Base-by-base conservation (phyloP, 2,797 vertebrate species). In the Micropoecilia bifurca region DNA sequence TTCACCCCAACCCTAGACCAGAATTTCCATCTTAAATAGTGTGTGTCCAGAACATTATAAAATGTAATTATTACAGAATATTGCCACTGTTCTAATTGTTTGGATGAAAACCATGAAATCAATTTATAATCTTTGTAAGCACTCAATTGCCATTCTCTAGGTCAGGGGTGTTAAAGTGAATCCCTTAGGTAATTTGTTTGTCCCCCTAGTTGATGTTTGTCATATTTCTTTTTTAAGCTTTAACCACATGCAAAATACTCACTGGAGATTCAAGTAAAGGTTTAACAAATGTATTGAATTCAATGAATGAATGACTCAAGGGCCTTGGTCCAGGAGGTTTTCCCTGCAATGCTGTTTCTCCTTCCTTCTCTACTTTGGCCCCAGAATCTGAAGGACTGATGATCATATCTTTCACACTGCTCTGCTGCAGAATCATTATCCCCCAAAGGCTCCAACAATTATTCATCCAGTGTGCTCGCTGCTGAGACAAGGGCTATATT, bases 371-470 rank as follows among this genome's bases (percentile, higher is more conserved):
- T 47, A 77, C 28, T 77, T 50, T 48, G 9, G 69, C n/a, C 1
- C 33, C 68, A 76, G 73, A 74, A 81, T 83, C 48, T 71, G 57
- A 76, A 72, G 59, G 55, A 83, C 79, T 75, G 61, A 45, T 55
- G 36, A 74, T 79, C 41, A 83, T 73, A 71, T 66, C 53, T 77
- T 76, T 82, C 71, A 39, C 80, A 71, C 69, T 59, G 74, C 71
- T 72, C 77, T 82, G 86, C 86, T 85, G 85, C 88, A 87, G 79
- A 87, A 77, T 88, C 85, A 84, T 85, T 87, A 87, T 88, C 71
- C 79, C 80, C 90, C 61, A 72, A 82, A 76, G 88, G 83, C 77
- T 79, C 76, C 59, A 48, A 84, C 88, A 84, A 86, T 87, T 88
- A 91, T 85, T 89, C 85, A 88, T 79, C 82, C 78, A 76, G 80